A percentile compares a stretch with the other conserved stretches of the same genome.
phyloP scores from a whole-genome alignment of 2,888 invertebrate species.

The Acanthoscelides obtectus region DNA sequence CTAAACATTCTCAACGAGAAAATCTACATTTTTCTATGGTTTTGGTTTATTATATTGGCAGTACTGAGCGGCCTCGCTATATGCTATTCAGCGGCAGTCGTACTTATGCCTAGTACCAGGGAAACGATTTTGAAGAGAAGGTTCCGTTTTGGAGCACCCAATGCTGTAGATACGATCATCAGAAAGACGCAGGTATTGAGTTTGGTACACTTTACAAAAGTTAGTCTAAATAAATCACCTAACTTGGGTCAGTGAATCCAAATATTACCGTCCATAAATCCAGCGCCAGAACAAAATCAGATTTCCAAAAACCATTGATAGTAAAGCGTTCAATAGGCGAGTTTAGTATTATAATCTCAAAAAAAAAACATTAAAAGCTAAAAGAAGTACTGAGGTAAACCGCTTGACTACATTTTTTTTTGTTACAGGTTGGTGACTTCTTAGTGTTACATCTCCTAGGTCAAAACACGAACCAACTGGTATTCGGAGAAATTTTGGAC shows the following conservation, averaged over 20 bases:
- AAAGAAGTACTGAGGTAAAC: no score
- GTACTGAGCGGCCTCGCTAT: constrained; percentile 73
- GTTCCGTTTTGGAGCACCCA: constrained; percentile 72
- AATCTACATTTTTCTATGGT: constrained; percentile 90
- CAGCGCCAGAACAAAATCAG: no score
- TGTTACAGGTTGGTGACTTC: constrained; percentile 76
- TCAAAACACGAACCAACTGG: constrained; percentile 79
- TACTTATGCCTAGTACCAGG: constrained; percentile 73
- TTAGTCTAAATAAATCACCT: no score
- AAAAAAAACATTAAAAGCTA: no score
- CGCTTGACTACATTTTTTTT: constrained; percentile 5
- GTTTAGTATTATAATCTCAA: no score
- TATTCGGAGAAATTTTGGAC: constrained; percentile 75
- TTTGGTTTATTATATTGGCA: constrained; percentile 81
- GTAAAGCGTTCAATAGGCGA: no score
- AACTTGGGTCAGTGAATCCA: no score
- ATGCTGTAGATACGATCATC: constrained; percentile 70
- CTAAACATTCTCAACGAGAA: constrained; percentile 89
- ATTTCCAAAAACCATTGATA: no score
- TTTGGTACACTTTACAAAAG: neutral
- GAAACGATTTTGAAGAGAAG: constrained; percentile 75
- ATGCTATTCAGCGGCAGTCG: constrained; percentile 73
- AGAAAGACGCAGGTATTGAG: constrained; percentile 70
- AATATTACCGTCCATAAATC: no score
- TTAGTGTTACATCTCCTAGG: constrained; percentile 76